phyloP scores from a whole-genome alignment of 2,888 invertebrate genomes.

The Melinaea marsaeus region DNA sequence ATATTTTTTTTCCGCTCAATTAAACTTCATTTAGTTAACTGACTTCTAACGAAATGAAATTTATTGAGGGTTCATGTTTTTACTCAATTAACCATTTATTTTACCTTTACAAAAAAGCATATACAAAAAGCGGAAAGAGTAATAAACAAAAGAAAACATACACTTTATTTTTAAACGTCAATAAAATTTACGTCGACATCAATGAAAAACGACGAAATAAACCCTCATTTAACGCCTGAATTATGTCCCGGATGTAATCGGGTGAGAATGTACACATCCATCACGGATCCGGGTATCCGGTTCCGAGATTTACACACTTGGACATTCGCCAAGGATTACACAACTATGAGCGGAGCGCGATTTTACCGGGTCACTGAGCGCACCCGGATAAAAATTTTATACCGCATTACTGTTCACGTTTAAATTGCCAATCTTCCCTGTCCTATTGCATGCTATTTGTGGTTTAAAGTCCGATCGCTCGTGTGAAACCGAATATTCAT shows the following conservation, averaged over 20 bases:
- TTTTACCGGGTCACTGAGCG: constrained; percentile 31
- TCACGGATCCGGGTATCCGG: constrained; percentile 29
- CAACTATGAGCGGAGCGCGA: constrained; percentile 13
- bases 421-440: constrained; percentile 9
- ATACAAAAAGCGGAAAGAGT: too few species aligned
- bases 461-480: too few species aligned
- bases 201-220: not conserved
- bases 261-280: constrained; percentile 19
- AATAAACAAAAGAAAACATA: too few species aligned
- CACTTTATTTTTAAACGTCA: not conserved
- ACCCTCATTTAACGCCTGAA: constrained; percentile 19
- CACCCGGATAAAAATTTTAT: constrained; percentile 23
- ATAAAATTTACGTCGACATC: not conserved
- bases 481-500: too few species aligned
- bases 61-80: too few species aligned
- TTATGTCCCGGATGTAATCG: constrained; percentile 15
- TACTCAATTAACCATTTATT: too few species aligned
- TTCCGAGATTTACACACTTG: constrained; percentile 26
- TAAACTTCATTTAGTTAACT: too few species aligned
- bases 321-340: constrained; percentile 22
- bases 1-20: too few species aligned
- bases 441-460: too few species aligned
- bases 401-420: constrained; percentile 23
- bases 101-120: too few species aligned
- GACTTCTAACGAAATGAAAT: too few species aligned